phyloP scores from a whole-genome alignment of 1,140 invertebrate genomes.

The Euwallacea similis region DNA sequence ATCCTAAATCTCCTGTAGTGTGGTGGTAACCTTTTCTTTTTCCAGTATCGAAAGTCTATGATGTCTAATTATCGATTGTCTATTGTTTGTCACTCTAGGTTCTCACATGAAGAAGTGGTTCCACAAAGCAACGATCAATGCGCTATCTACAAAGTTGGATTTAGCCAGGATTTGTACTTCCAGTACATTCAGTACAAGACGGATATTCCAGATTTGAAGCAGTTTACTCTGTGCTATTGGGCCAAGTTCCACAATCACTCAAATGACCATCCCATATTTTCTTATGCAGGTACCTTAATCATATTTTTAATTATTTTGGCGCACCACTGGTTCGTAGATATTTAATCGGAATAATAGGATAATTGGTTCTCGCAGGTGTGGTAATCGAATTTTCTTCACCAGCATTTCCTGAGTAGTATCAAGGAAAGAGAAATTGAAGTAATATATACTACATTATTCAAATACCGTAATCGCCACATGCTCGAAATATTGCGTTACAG shows the following conservation, averaged over 20 bases:
- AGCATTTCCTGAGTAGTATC: background rate
- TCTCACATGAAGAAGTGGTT: conserved; percentile 11
- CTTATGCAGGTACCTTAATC: conserved; percentile 67
- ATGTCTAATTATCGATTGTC: no score
- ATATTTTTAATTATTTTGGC: no score
- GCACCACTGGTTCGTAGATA: no score
- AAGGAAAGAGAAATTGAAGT: conserved; percentile 4
- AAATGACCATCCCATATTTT: conserved; percentile 78
- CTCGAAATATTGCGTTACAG: background rate
- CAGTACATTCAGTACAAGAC: conserved; percentile 73
- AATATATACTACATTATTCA: background rate
- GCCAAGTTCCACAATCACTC: conserved; percentile 77
- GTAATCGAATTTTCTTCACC: no score
- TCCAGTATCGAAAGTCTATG: no score
- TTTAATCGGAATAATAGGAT: no score
- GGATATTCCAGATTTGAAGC: conserved; percentile 70
- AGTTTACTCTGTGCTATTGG: conserved; percentile 81
- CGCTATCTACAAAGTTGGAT: conserved; percentile 66
- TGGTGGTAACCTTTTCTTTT: background rate
- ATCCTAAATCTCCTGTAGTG: background rate
- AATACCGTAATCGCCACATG: background rate
- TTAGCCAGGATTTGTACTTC: conserved; percentile 68
- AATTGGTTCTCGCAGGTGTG: no score
- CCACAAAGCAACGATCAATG: conserved; percentile 54
- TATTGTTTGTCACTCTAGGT: background rate